Percentiles rank a stretch among this genome's conserved stretches.
These are phyloP conservation scores for Mycogona germanica DNA, from an alignment of 2,888 invertebrate species.

Conservation along the genomic window DNA sequence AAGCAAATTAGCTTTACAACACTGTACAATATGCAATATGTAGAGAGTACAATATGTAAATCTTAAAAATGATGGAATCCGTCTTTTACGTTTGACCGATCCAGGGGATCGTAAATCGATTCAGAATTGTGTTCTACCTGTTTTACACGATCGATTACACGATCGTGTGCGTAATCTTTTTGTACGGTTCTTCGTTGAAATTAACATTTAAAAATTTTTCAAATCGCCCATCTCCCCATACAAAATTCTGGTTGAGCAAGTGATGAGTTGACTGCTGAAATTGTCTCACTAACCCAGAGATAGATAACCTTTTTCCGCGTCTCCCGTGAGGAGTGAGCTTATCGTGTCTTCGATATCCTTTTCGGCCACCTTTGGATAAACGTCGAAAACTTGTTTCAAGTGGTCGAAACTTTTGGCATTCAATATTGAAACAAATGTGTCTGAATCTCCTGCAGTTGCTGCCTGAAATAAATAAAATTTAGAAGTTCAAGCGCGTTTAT, in stretches of 20 bases:
- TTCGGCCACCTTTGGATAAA: slow-evolving; percentile 34
- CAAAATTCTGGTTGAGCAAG: neutral
- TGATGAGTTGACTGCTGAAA: neutral
- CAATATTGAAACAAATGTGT: slow-evolving; percentile 22
- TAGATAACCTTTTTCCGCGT: slow-evolving; percentile 30
- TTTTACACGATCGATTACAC: too few relatives aligned
- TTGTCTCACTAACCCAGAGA: slow-evolving; percentile 32
- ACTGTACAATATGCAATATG: neutral
- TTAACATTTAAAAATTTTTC: too few relatives aligned
- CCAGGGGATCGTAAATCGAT: too few relatives aligned
- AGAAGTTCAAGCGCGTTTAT: neutral
- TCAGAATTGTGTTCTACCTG: too few relatives aligned
- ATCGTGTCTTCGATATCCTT: slow-evolving; percentile 29
- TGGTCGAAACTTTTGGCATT: slow-evolving; percentile 35
- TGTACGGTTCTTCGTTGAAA: too few relatives aligned
- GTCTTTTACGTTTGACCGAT: neutral
- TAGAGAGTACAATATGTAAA: neutral
- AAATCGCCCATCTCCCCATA: neutral
- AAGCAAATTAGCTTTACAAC: neutral
- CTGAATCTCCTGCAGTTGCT: neutral
- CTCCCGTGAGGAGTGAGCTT: slow-evolving; percentile 31
- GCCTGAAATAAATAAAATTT: too few relatives aligned
- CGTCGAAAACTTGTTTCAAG: slow-evolving; percentile 32
- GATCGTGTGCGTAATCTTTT: too few relatives aligned
- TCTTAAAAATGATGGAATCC: neutral